Base-by-base conservation (phyloP, 2,113 vertebrate genomes). In the Caranx melampygus region DNA sequence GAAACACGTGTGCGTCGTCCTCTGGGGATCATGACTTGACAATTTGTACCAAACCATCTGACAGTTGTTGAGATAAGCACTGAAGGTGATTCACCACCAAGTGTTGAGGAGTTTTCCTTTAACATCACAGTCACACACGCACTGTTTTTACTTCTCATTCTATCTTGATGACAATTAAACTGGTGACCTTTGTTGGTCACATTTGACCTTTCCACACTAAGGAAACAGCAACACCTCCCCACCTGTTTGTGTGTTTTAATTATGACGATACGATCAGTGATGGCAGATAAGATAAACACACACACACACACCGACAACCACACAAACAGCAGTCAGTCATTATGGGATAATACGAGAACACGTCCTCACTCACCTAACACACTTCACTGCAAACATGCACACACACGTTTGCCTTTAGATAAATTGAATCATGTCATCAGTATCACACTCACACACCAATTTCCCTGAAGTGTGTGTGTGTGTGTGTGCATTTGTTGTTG, bases 121-220 rank as follows among this genome's bases (percentile, higher is more conserved):
- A 20, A 49, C 31, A 49, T 51, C 44, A 49, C 49, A 6, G 45
- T n/a, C 72, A 75, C 66, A 78, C 49, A 49, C 51, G 33, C 61
- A 66, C 14, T 2, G 33, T 16, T 72, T 72, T 72, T 72, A 18
- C 73, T 67, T 66, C 54, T 51, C 9, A 16, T 6, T 37, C 8
- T 65, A 75, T 84, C 77, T 74, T 33, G 45, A 69, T 73, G 59
- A 58, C 26, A 59, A 59, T 63, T 21, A 59, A 71, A 55, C 10
- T 20, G 2, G 5, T 11, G 63, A 80, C 75, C 79, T 82, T 82
- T 82, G 16, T 47, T 51, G 15, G 44, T 20, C 11, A 68, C 61
- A 2, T 79, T 78, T 74, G 52, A 81, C 77, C 47, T 87, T 87
- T 80, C 10, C 73, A 57, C 33, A 14, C 72, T 40, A 58, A 77